Evolutionary conservation across 2,888 invertebrate genomes (phyloP).

Genomic region (Aplocera efformata): DNA sequence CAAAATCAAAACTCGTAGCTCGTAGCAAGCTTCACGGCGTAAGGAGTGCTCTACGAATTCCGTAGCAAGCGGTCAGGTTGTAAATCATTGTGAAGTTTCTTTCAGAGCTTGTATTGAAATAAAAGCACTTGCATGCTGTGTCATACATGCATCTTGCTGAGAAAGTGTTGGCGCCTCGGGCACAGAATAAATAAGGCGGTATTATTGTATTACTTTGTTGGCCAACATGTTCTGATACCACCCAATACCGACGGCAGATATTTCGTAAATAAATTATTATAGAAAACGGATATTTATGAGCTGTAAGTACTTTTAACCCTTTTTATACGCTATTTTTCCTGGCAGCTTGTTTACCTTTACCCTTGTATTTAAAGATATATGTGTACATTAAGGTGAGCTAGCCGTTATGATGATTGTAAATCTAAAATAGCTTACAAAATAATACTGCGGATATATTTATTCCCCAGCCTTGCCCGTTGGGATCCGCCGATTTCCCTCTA

Average conservation of each 20-base stretch:
- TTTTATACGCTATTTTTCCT: too few species aligned
- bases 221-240: too few species aligned
- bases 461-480: conserved; percentile 5
- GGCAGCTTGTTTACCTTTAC: too few species aligned
- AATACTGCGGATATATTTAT: conserved; percentile 7
- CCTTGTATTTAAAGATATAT: too few species aligned
- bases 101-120: conserved; percentile 9
- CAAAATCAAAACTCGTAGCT: conserved; percentile 1
- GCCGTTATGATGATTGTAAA: too few species aligned
- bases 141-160: conserved; percentile 7
- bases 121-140: background rate
- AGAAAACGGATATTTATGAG: too few species aligned
- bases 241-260: too few species aligned
- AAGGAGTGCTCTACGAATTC: conserved; percentile 18
- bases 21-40: conserved; percentile 15
- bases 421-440: too few species aligned
- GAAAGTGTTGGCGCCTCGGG: conserved; percentile 6
- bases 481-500: conserved; percentile 7
- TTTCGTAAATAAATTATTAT: too few species aligned
- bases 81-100: conserved; percentile 23
- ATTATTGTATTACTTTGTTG: conserved; percentile 2
- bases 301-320: too few species aligned
- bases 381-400: too few species aligned
- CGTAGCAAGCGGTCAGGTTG: conserved; percentile 24
- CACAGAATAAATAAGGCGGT: too few species aligned